Conservation (phyloP, 2,797 vertebrate genomes). For the Melanotaenia parkinsoni region DNA sequence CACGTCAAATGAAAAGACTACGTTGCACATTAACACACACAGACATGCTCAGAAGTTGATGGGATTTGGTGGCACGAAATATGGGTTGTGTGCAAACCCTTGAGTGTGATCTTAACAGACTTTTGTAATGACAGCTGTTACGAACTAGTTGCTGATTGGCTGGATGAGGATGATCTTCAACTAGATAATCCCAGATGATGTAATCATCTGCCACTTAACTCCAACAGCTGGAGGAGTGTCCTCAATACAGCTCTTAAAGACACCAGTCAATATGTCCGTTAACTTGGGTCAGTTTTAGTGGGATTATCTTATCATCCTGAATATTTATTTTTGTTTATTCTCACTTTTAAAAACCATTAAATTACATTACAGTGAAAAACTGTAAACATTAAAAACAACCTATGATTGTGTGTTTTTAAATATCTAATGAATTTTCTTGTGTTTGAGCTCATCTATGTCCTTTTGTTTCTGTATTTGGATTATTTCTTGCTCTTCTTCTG, state of each 20-base stretch:
- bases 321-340: too few relatives aligned
- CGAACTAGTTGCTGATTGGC: slow-evolving; percentile 60
- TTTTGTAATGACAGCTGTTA: slow-evolving; percentile 64
- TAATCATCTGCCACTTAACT: slow-evolving; percentile 43
- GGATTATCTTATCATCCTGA: background rate
- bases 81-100: slow-evolving; percentile 15
- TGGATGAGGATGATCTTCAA: slow-evolving; percentile 53
- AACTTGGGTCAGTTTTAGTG: background rate
- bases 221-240: slow-evolving; percentile 52
- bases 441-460: background rate
- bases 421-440: too few relatives aligned
- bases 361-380: too few relatives aligned
- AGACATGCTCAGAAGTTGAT: slow-evolving; percentile 40
- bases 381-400: too few relatives aligned
- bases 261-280: background rate
- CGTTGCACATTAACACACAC: slow-evolving; percentile 20
- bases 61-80: slow-evolving; percentile 54
- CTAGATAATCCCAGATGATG: slow-evolving; percentile 67
- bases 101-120: slow-evolving; percentile 36
- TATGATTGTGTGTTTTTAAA: too few relatives aligned
- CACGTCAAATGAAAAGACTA: slow-evolving; percentile 19
- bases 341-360: too few relatives aligned
- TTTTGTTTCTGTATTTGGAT: background rate
- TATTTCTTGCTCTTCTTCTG: background rate
- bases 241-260: background rate